Evolutionary conservation across 2,888 invertebrate genomes (phyloP).

Genomic region (Mellilla xanthometata): DNA sequence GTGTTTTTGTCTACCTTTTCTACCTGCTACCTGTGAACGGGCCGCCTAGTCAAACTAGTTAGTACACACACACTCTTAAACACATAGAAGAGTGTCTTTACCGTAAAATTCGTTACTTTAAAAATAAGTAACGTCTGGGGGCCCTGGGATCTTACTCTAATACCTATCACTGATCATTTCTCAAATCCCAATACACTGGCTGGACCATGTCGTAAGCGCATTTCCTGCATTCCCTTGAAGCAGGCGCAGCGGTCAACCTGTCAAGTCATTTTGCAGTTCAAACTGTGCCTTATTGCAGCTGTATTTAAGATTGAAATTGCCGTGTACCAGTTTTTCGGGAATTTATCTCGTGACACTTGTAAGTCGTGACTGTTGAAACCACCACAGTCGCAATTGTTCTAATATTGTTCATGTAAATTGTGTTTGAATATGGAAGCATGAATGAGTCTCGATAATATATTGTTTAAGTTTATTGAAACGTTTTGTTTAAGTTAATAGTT

Average conservation of each 20-base stretch:
- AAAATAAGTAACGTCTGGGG: too few relatives aligned
- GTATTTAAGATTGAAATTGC: too few relatives aligned
- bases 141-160: too few relatives aligned
- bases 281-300: too few relatives aligned
- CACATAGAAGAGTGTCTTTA: too few relatives aligned
- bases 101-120: too few relatives aligned
- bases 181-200: neutral
- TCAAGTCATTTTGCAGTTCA: slow-evolving; percentile 9
- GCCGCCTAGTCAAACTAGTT: too few relatives aligned
- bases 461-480: slow-evolving; percentile 1
- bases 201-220: slow-evolving; percentile 27
- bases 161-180: too few relatives aligned
- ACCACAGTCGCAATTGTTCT: neutral
- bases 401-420: neutral
- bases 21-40: too few relatives aligned
- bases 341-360: slow-evolving; percentile 40
- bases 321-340: slow-evolving; percentile 32
- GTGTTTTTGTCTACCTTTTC: too few relatives aligned
- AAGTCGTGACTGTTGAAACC: slow-evolving; percentile 55
- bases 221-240: slow-evolving; percentile 35
- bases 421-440: neutral
- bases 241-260: slow-evolving; percentile 38
- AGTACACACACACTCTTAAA: too few relatives aligned
- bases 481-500: neutral
- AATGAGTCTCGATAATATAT: slow-evolving; percentile 1